Base-by-base conservation (phyloP, 2,113 vertebrate species). In the Corydoras sp. region DNA sequence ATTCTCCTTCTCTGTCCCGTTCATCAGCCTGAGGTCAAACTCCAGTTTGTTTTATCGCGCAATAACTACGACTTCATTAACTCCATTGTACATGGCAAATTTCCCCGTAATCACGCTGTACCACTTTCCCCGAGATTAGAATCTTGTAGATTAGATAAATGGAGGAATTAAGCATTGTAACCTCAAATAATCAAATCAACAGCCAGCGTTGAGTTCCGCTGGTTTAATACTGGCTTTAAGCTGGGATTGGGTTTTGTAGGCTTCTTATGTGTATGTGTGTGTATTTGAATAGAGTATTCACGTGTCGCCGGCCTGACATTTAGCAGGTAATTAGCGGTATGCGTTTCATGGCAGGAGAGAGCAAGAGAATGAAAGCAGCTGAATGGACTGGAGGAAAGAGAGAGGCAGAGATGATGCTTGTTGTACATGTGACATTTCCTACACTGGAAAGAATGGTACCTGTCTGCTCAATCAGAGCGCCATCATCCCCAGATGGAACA, bases 401-500 rank as follows among this genome's bases (percentile, higher is more conserved):
- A 29, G 65, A 2, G 53, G 53, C 35, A 9, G 14, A 24, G 18
- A 18, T 85, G 83, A 81, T 81, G 83, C 84, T 85, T 86, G 72
- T 80, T 71, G 73, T 83, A 83, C 83, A 84, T 76, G 82, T 79
- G 67, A 84, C 83, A 31, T 76, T 72, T 86, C 89, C 85, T 89
- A 84, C 87, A 83, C 89, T 84, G 88, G 83, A 80, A 78, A 86
- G 89, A 91, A 82, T 92, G 93, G 89, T 91, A 92, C 91, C 90
- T 91, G 91, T 92, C 89, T 92, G 87, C 89, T 92, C 90, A 85
- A 81, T 93, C 93, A 91, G 77, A 75, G 70, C 84, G 85, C 86
- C 81, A 71, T 53, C 71, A 85, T 88, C 92, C 92, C 91, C 92
- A 93, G 89, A 92, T 92, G 91, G 91, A 90, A 85, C 86, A 90